These are phyloP conservation scores for Megaceryle torquata DNA, from an alignment of 2,113 vertebrate species.

Conservation along the genomic window DNA sequence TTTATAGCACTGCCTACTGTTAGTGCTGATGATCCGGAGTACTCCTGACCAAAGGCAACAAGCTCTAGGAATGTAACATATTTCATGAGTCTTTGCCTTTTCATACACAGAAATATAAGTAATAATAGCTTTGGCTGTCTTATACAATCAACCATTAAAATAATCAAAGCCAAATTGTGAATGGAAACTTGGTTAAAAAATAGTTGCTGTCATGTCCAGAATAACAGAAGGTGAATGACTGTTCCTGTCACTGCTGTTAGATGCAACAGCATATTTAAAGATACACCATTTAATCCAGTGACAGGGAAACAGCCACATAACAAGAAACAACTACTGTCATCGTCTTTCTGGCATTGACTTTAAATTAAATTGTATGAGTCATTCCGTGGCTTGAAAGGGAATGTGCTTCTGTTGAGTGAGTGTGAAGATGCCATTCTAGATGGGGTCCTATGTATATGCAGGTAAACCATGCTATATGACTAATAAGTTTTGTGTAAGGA, in stretches of 20 bases:
- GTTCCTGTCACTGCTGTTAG: not conserved
- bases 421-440: not conserved
- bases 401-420: not conserved
- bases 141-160: not conserved
- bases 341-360: not conserved
- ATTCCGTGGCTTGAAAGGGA: not conserved
- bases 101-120: slow-evolving; percentile 13
- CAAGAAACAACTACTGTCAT: not conserved
- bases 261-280: not conserved
- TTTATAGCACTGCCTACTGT: not conserved
- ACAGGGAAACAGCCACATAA: not conserved
- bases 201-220: not conserved
- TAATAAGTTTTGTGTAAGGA: not conserved
- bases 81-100: slow-evolving; percentile 31
- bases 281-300: not conserved
- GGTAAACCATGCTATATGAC: not conserved
- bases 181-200: slow-evolving; percentile 20
- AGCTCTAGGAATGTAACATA: not conserved
- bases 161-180: slow-evolving; percentile 21
- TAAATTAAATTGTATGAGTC: not conserved
- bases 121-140: slow-evolving; percentile 9
- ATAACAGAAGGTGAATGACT: slow-evolving; percentile 2
- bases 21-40: not conserved
- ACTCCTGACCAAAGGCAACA: slow-evolving; percentile 7
- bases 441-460: not conserved